Evolutionary conservation across 1,140 invertebrate genomes (phyloP).

Genomic region (Drosophila elegans): DNA sequence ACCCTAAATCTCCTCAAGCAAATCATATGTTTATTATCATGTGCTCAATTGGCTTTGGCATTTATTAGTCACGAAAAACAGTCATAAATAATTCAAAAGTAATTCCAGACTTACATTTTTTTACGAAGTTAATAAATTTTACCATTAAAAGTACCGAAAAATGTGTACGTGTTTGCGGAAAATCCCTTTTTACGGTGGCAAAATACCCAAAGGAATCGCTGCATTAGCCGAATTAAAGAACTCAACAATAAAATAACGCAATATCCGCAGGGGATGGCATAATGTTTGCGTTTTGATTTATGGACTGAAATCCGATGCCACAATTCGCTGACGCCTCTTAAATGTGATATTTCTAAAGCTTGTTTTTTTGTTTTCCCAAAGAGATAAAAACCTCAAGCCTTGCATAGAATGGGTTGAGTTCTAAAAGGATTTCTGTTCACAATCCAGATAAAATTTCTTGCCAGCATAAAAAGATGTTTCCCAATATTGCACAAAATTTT

Average conservation of each 20-base stretch:
- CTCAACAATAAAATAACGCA: slow-evolving; percentile 33
- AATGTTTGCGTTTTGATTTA: slow-evolving; percentile 69
- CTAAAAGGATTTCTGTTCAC: slow-evolving; percentile 19
- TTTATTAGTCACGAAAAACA: slow-evolving; percentile 23
- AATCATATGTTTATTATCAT: slow-evolving; percentile 28
- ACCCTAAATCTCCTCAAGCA: slow-evolving; percentile 13
- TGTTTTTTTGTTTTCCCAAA: slow-evolving; percentile 18
- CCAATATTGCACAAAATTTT: slow-evolving; percentile 6
- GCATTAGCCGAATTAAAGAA: slow-evolving; percentile 32
- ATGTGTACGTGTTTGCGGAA: slow-evolving; percentile 30
- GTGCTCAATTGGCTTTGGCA: slow-evolving; percentile 16
- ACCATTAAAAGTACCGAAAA: slow-evolving; percentile 55
- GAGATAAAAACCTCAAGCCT: slow-evolving; percentile 1
- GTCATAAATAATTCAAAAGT: slow-evolving; percentile 50
- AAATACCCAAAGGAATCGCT: slow-evolving; percentile 19
- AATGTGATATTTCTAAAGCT: slow-evolving; percentile 45
- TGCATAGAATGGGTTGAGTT: slow-evolving; percentile 8
- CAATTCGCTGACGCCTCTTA: slow-evolving; percentile 52
- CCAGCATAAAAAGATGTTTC: too few species aligned
- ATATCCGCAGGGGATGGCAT: slow-evolving; percentile 44
- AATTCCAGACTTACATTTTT: slow-evolving; percentile 48
- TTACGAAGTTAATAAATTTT: slow-evolving; percentile 64
- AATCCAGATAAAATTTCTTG: slow-evolving; percentile 27
- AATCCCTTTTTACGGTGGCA: neutral
- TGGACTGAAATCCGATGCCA: slow-evolving; percentile 25